Conservation (phyloP, 2,888 invertebrate genomes). For the Graphium colonna region DNA sequence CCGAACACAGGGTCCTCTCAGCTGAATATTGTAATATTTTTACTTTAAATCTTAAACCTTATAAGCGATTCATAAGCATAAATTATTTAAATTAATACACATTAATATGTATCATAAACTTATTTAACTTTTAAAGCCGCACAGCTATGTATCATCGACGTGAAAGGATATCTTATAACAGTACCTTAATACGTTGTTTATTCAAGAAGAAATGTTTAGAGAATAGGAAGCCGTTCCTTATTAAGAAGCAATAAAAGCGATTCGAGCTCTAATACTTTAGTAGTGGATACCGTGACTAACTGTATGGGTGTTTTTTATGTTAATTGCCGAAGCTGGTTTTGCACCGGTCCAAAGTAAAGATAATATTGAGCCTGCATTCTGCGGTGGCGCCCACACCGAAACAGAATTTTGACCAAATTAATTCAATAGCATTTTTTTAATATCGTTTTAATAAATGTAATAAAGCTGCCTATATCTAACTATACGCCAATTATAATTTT, state of each 20-base stretch:
- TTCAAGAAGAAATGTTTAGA: not conserved
- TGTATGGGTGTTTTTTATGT: conserved; percentile 25
- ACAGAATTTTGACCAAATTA: not conserved
- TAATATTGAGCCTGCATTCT: conserved; percentile 9
- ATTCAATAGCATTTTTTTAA: too few species aligned
- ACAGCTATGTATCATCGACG: not conserved
- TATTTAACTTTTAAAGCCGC: not conserved
- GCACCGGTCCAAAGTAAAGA: conserved; percentile 20
- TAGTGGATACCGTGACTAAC: conserved; percentile 24
- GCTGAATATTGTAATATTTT: not conserved
- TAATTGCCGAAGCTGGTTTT: conserved; percentile 29
- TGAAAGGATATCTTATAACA: not conserved
- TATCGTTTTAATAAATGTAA: not conserved
- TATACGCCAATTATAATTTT: too few species aligned
- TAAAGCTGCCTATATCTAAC: too few species aligned
- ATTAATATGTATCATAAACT: not conserved
- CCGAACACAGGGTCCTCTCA: not conserved
- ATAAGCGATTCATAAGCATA: not conserved
- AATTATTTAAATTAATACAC: not conserved
- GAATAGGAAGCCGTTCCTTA: conserved; percentile 6
- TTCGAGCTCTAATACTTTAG: conserved; percentile 15
- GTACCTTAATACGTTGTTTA: not conserved
- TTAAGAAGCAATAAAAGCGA: conserved; percentile 15
- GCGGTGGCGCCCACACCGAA: conserved; percentile 1
- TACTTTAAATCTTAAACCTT: not conserved